Base-by-base conservation (phyloP, 2,888 invertebrate species). In the Rhogogaster chlorosoma region DNA sequence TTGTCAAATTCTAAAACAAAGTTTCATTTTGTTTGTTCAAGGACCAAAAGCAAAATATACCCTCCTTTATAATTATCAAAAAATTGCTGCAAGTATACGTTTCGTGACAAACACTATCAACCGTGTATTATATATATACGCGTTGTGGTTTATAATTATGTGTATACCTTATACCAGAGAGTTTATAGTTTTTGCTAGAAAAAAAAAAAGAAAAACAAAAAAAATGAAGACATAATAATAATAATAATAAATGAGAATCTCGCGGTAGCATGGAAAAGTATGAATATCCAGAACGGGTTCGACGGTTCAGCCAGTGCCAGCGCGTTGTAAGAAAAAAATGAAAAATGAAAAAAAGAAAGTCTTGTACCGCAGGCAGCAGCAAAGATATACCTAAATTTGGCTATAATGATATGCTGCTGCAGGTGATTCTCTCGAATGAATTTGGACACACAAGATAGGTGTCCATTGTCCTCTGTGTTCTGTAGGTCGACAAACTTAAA, bases 401-500 rank as follows among this genome's bases (percentile, higher is more conserved):
- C 53, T 32, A 7, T 32, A 86, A 90, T 88, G 84, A 80, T 87
- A 32, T 67, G 86, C 85, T 85, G 84, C 86, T 86, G 86, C 85
- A 87, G 77, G 15, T 53, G 26, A 38, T 53, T n/a, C 29, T 67
- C 29, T 83, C 45, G 83, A 83, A 49, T 67, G 83, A 64, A 49
- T 83, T 83, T 64, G 83, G 83, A 70, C 67, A 83, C 67, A 49
- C 88, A 89, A 88, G 90, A 89, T 90, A 90, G 92, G 93, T 92
- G 92, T 91, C 91, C 88, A 90, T 90, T 92, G 93, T 92, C 92
- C 92, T 82, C 87, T 93, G 91, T 93, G 93, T 91, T 92, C 91
- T 92, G 91, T 93, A 93, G 93, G 93, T 93, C 93, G 93, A 92
- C 93, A 93, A 93, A 93, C 92, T 91, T 93, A 93, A 93, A 93